Evolutionary conservation across 2,888 invertebrate species (phyloP), one percentile per base, ranked within the genome.

Genomic region (Anthophora plumipes): DNA sequence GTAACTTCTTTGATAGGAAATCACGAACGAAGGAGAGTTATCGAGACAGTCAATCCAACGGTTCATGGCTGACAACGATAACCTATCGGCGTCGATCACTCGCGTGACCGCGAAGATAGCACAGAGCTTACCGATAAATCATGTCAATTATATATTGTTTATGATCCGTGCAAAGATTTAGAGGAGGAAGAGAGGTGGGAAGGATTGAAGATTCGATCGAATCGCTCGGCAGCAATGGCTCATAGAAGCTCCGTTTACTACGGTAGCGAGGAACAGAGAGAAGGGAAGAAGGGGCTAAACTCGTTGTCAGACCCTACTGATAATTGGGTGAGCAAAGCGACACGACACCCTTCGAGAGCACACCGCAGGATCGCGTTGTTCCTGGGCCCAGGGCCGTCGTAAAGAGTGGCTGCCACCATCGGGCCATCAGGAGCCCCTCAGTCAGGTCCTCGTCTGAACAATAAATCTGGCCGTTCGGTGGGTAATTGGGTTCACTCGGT

Each of bases 401-500:
- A 85, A 90, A 91, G 91, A 91, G 89, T 89, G 89, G 85, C 91
- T 91, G 91, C 91, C 92, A 91, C 91, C 89, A 89, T 83, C 87
- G 85, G 86, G 87, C 86, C 90, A 89, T 90, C 91, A 89, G 89
- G 89, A 84, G 89, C 88, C 89, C n/a, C 90, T 91, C 91, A 91
- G 91, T 89, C 91, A 89, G 86, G 78, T 74, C 80, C 85, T 83
- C 89, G 89, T 89, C 89, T 84, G 88, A 89, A 92, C 92, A 92
- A 93, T 93, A 93, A 93, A 93, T 93, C 93, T 92, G 91, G 90
- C 85, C 91, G 89, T 91, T 91, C 90, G 87, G 89, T 89, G 89
- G 92, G 92, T 93, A 93, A 93, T 93, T 93, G 93, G 93, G 92
- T 93, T 93, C 93, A 93, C 93, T 91, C 92, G 92, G 90, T 90